phyloP scores from a whole-genome alignment of 2,113 vertebrate genomes.

The Takifugu bimaculatus region DNA sequence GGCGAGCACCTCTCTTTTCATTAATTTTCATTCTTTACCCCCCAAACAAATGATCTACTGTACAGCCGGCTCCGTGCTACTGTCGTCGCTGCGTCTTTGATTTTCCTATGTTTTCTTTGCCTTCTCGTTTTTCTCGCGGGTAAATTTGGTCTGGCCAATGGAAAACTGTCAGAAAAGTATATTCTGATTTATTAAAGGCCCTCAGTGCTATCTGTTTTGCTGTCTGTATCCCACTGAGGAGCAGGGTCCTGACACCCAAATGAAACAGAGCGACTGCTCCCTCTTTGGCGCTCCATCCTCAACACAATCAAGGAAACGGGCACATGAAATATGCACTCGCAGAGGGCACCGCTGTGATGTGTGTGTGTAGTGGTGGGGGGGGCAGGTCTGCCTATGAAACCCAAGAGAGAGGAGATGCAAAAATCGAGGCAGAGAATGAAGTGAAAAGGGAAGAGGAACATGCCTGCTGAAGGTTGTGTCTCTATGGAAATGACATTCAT shows the following conservation, averaged over 20 bases:
- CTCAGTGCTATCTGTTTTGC: slow-evolving; percentile 79
- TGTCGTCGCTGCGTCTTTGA: slow-evolving; percentile 62
- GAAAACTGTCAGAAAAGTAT: slow-evolving; percentile 92
- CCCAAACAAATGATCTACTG: slow-evolving; percentile 88
- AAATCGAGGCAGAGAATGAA: slow-evolving; percentile 15
- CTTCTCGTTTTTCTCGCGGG: slow-evolving; percentile 61
- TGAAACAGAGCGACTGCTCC: slow-evolving; percentile 62
- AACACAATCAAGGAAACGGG: slow-evolving; percentile 45
- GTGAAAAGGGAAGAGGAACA: slow-evolving; percentile 5
- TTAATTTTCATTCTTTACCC: slow-evolving; percentile 86
- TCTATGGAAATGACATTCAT: slow-evolving; percentile 33
- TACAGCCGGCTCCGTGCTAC: slow-evolving; percentile 71
- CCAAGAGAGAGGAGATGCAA: slow-evolving; percentile 1
- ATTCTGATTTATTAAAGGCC: slow-evolving; percentile 94
- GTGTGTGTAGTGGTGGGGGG: slow-evolving; percentile 22
- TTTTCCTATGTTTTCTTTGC: slow-evolving; percentile 73
- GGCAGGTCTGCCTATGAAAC: slow-evolving; percentile 43
- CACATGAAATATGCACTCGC: slow-evolving; percentile 68
- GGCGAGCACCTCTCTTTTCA: slow-evolving; percentile 93
- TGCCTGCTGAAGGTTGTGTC: slow-evolving; percentile 34
- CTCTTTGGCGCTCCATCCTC: slow-evolving; percentile 15
- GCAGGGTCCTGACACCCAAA: slow-evolving; percentile 73
- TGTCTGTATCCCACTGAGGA: slow-evolving; percentile 62
- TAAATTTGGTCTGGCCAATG: slow-evolving; percentile 81
- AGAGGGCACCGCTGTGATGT: slow-evolving; percentile 39